Evolutionary conservation across 1,140 invertebrate genomes (phyloP).

Genomic region (Ruditapes philippinarum): DNA sequence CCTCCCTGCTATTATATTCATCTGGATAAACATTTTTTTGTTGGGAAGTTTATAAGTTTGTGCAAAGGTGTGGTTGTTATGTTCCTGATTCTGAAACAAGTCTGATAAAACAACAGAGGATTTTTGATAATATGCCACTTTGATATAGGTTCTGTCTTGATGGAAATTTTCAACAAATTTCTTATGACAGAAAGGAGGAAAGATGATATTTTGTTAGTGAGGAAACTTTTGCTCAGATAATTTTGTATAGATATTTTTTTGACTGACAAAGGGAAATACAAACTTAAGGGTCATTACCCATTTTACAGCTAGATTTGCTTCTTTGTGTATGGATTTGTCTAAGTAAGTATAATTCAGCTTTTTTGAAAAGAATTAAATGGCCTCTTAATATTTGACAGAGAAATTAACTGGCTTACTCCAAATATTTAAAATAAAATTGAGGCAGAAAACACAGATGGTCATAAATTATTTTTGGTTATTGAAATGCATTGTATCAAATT

Average conservation of each 20-base stretch:
- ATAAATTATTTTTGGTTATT: not conserved
- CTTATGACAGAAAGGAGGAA: too few species aligned
- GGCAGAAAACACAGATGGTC: not conserved
- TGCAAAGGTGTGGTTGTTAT: not conserved
- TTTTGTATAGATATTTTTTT: too few species aligned
- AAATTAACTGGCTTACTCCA: too few species aligned
- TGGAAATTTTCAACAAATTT: too few species aligned
- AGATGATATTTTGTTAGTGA: not conserved
- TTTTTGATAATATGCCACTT: too few species aligned
- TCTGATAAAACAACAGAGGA: not conserved
- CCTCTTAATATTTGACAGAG: too few species aligned
- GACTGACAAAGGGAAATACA: too few species aligned
- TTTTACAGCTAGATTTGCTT: too few species aligned
- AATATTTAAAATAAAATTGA: not conserved
- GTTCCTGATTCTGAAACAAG: not conserved
- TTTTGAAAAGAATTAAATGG: too few species aligned
- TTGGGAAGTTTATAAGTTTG: not conserved
- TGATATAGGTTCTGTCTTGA: too few species aligned
- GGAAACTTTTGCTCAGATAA: not conserved
- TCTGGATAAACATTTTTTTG: slow-evolving; percentile 1
- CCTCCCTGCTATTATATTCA: not conserved
- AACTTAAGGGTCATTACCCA: too few species aligned
- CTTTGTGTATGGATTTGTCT: not conserved
- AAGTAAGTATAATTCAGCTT: not conserved
- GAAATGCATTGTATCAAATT: not conserved